Evolutionary conservation across 2,888 invertebrate species (phyloP), one percentile per base, ranked within the genome.

Genomic region (Conchocele bisecta): DNA sequence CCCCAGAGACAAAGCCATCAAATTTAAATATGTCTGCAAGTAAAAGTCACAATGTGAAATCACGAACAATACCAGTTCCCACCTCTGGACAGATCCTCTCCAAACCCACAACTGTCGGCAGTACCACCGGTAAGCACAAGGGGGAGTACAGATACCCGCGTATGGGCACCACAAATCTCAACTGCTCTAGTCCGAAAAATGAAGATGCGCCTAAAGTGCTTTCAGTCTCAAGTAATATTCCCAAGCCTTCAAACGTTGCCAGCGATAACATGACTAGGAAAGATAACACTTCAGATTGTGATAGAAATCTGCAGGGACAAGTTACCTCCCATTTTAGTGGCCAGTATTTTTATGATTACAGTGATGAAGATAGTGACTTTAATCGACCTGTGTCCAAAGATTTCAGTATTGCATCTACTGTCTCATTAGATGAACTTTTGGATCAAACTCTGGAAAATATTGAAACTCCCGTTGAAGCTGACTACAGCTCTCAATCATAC

Each of bases 391-490:
- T 85, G 50, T 86, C 86, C 4, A 73, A 84, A 35, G 82, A 85
- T 37, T 84, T 79, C 61, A 87, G 87, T 71, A 79, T 82, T 11
- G 86, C 85, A 15, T 89, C 89, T 2, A 86, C 88, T 3, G 83
- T 88, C 22, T 90, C 90, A 5, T 75, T 89, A 7, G 89, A 87
- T 58, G 89, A 90, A 63, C 67, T 90, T 20, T 77, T 90, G 9
- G 89, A 89, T 57, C 81, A 79, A 50, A 85, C 84, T 51, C 39
- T 81, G 28, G 83, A 84, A 44, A 84, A 84, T 65, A 81, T 80
- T 0, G 83, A 81, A 31, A 80, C 84, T 2, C 78, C 84, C 33
- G 51, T 81, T 15, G 85, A 84, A 54, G 84, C 83, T 54, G 83
- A 86, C 53, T 84, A 86, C 61, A 84, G 81, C 37, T 78, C 85